A percentile compares a stretch with the other conserved stretches of the same genome.
phyloP scores from a whole-genome alignment of 2,797 vertebrate species.

The Ceryle rudis region DNA sequence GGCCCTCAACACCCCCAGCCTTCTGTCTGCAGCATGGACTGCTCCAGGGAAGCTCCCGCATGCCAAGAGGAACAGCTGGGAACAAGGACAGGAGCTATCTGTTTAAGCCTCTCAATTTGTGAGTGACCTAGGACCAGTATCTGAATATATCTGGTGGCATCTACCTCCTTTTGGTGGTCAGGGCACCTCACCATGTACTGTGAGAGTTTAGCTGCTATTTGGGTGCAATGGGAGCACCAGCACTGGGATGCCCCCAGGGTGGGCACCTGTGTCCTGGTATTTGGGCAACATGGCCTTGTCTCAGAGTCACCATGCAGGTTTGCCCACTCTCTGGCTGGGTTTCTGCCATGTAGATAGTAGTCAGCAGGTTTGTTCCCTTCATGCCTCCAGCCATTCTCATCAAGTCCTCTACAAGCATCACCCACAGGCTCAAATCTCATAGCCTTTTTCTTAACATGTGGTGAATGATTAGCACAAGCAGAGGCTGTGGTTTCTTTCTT shows the following conservation, averaged over 20 bases:
- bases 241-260: not conserved
- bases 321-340: not conserved
- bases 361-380: not conserved
- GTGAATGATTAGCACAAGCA: not conserved
- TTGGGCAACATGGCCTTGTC: rapidly evolving
- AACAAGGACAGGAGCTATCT: not conserved
- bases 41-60: not conserved
- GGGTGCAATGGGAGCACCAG: not conserved
- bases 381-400: not conserved
- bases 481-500: not conserved
- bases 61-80: not conserved
- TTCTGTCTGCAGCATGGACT: not conserved
- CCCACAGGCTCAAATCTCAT: rapidly evolving
- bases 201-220: not conserved
- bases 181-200: rapidly evolving
- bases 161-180: not conserved
- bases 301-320: rapidly evolving
- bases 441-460: rapidly evolving
- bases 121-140: not conserved
- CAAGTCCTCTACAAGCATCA: not conserved
- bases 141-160: not conserved
- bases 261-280: not conserved
- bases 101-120: not conserved
- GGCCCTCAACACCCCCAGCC: no score
- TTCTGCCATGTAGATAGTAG: not conserved